Percentiles rank a stretch among this genome's conserved stretches.
phyloP scores from a whole-genome alignment of 2,888 invertebrate genomes.

The Lycia hirtaria region DNA sequence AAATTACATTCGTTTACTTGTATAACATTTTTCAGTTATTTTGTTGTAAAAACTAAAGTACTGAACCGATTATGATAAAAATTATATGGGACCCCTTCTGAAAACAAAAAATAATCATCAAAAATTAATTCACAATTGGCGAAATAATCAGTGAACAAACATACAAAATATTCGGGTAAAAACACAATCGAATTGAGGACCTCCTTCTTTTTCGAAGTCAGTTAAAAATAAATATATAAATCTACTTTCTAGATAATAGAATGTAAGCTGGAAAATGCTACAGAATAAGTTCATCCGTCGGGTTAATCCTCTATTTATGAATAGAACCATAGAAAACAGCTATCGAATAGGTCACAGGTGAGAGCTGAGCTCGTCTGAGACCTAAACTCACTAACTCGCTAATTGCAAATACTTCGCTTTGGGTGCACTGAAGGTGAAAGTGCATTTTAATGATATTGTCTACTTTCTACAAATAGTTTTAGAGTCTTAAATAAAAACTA shows the following conservation, averaged over 20 bases:
- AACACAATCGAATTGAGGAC: no score
- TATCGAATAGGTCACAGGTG: slow-evolving; percentile 55
- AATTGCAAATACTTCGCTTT: slow-evolving; percentile 67
- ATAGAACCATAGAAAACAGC: slow-evolving; percentile 47
- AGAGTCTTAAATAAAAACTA: slow-evolving; percentile 22
- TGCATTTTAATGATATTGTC: slow-evolving; percentile 56
- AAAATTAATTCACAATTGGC: no score
- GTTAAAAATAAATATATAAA: background rate
- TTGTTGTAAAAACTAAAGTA: no score
- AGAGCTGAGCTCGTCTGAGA: slow-evolving; percentile 71
- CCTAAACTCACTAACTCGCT: slow-evolving; percentile 70
- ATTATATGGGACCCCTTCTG: no score
- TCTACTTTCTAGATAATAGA: background rate
- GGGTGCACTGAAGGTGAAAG: slow-evolving; percentile 67
- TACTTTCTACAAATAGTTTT: background rate
- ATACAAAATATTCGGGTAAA: no score
- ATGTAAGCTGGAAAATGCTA: slow-evolving; percentile 3
- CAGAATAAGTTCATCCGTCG: slow-evolving; percentile 26
- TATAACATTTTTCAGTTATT: no score
- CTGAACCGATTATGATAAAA: no score
- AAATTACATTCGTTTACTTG: no score
- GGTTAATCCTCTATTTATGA: slow-evolving; percentile 6
- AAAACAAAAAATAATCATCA: no score
- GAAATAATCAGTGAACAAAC: no score
- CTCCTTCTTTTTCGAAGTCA: background rate